These are phyloP conservation scores for Nesogale talazaci DNA, from an alignment of 2,113 vertebrate genomes.

Conservation along the genomic window DNA sequence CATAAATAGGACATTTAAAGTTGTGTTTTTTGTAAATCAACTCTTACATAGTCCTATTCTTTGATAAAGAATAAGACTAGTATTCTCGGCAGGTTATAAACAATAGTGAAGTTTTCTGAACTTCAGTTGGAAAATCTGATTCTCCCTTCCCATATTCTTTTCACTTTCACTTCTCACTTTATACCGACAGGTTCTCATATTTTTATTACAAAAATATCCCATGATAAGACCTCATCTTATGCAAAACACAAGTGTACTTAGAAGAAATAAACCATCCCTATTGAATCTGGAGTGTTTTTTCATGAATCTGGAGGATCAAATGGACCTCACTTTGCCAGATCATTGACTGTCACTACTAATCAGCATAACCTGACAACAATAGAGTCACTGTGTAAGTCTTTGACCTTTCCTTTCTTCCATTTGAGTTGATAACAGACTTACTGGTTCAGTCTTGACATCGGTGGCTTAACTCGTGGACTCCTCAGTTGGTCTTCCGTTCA, in stretches of 20 bases:
- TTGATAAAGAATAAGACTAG: not conserved
- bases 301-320: not conserved
- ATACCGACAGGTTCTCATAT: conserved; percentile 22
- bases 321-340: not conserved
- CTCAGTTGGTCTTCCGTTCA: not conserved
- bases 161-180: conserved; percentile 41
- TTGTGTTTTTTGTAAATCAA: not conserved
- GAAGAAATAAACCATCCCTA: not conserved
- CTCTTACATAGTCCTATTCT: not conserved
- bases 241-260: not conserved
- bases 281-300: not conserved
- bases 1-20: not conserved
- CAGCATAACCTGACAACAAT: not conserved
- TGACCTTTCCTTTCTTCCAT: not conserved
- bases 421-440: not conserved
- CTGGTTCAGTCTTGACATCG: not conserved
- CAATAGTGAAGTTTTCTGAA: not conserved
- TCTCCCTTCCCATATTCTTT: not conserved
- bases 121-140: not conserved
- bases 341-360: not conserved
- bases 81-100: not conserved
- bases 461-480: not conserved
- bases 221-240: conserved; percentile 14
- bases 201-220: conserved; percentile 7
- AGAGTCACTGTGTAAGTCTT: not conserved